These are phyloP conservation scores for Thaumatotibia leucotreta DNA, from an alignment of 1,140 invertebrate species.

Conservation along the genomic window DNA sequence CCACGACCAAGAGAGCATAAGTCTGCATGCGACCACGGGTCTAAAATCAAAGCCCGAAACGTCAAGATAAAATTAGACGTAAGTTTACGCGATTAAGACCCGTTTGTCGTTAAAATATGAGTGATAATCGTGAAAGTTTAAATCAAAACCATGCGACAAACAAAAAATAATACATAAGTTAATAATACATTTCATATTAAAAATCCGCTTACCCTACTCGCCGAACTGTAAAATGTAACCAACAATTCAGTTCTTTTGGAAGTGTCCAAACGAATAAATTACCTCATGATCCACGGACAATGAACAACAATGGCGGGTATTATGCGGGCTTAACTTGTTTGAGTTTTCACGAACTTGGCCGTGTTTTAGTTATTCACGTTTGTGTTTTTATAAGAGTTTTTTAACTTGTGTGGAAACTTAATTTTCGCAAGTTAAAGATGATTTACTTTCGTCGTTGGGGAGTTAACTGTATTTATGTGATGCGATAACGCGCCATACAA, in stretches of 20 bases:
- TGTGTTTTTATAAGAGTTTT: background rate
- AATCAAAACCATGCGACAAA: no score
- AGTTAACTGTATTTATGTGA: no score
- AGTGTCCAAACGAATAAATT: constrained; percentile 6
- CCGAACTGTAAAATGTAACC: background rate
- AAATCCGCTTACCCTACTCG: background rate
- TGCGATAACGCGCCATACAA: no score
- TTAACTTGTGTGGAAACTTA: background rate
- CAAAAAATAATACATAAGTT: no score
- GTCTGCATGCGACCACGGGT: no score
- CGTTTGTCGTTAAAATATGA: no score
- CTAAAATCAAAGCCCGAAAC: no score
- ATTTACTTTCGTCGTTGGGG: background rate
- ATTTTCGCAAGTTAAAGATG: background rate
- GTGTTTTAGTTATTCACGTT: background rate
- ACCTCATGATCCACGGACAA: background rate
- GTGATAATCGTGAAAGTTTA: no score
- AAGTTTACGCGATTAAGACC: no score
- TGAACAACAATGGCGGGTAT: background rate
- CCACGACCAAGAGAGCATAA: no score
- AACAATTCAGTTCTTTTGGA: background rate
- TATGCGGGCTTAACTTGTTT: background rate
- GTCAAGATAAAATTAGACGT: no score
- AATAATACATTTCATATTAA: background rate
- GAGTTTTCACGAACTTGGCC: constrained; percentile 4